A percentile compares a stretch with the other conserved stretches of the same genome.
These are phyloP conservation scores for Tiliqua scincoides DNA, from an alignment of 2,113 vertebrate genomes.

Conservation along the genomic window DNA sequence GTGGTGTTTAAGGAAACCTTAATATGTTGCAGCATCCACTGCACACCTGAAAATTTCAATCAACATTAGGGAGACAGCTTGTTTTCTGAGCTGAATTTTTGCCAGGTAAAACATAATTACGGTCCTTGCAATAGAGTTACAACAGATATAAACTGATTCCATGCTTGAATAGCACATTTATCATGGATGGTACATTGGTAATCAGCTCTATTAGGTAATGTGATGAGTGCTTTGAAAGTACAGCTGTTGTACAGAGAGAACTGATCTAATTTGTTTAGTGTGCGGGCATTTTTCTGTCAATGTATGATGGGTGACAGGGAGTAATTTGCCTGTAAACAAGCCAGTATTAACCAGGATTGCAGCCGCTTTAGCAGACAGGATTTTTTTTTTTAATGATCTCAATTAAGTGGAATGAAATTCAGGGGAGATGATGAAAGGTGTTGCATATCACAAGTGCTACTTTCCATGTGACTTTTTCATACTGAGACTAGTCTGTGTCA, in stretches of 20 bases:
- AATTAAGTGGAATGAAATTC: background rate
- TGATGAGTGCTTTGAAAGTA: background rate
- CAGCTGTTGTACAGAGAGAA: background rate
- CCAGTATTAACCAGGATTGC: background rate
- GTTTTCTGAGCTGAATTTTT: background rate
- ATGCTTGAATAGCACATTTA: background rate
- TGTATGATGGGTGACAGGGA: background rate
- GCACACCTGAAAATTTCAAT: background rate
- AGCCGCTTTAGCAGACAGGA: background rate
- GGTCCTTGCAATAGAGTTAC: background rate
- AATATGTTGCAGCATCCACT: background rate
- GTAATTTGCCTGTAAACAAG: conserved; percentile 10
- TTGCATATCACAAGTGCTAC: background rate
- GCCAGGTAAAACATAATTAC: background rate
- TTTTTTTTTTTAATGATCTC: background rate
- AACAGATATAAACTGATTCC: background rate
- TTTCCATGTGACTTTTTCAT: background rate
- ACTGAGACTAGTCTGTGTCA: background rate
- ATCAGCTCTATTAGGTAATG: background rate
- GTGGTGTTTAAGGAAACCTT: background rate
- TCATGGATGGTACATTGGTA: background rate
- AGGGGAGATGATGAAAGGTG: background rate
- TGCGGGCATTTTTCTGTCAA: background rate
- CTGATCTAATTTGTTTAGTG: background rate
- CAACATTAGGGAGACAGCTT: background rate